Conservation (phyloP, 1,140 invertebrate genomes). For the Nomia melanderi region DNA sequence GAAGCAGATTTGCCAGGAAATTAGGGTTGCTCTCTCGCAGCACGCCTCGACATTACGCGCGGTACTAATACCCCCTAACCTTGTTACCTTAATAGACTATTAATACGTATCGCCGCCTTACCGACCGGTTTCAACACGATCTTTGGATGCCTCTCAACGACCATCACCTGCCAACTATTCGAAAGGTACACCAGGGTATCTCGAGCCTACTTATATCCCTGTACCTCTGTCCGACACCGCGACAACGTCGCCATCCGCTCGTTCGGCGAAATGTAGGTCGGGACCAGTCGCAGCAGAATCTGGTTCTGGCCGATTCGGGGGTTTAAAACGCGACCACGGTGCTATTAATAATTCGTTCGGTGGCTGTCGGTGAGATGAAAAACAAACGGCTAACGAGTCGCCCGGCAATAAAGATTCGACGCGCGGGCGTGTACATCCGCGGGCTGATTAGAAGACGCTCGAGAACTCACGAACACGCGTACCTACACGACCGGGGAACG, state of each 20-base stretch:
- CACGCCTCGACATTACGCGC: not conserved
- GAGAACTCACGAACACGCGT: constrained; percentile 69
- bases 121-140: constrained; percentile 43
- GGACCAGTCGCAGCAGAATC: not conserved
- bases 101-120: constrained; percentile 43
- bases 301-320: not conserved
- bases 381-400: constrained; percentile 68
- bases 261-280: not conserved
- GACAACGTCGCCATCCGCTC: constrained; percentile 1
- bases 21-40: not conserved
- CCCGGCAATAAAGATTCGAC: constrained; percentile 67
- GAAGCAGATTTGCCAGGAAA: not conserved
- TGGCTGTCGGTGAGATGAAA: constrained; percentile 55
- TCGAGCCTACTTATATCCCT: constrained; percentile 35
- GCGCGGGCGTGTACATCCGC: constrained; percentile 51
- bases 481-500: constrained; percentile 57
- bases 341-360: constrained; percentile 68
- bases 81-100: constrained; percentile 54
- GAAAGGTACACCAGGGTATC: constrained; percentile 32
- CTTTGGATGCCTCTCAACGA: constrained; percentile 46
- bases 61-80: constrained; percentile 29
- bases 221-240: not conserved
- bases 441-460: constrained; percentile 66
- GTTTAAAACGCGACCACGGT: not conserved
- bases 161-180: constrained; percentile 48